Conservation (phyloP, 2,888 invertebrate species). For the Leucophenga maculata region DNA sequence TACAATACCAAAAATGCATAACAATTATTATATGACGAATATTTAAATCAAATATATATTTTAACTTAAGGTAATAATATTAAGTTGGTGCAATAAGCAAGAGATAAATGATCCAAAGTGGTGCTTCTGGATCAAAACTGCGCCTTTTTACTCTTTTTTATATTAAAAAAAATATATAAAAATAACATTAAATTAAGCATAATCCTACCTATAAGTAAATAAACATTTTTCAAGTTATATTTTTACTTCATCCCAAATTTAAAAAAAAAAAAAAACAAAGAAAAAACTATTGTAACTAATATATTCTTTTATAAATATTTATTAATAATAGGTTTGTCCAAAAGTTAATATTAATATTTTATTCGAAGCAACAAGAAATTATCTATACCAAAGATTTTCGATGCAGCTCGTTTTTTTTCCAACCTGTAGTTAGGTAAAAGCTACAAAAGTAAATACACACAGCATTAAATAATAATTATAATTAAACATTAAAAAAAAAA, state of each 20-base stretch:
- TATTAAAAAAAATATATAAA: constrained; percentile 5
- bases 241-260: not conserved
- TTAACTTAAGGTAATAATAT: constrained; percentile 15
- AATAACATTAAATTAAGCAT: constrained; percentile 2
- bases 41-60: not conserved
- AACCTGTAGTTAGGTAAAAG: constrained; percentile 8
- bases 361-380: no score
- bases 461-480: not conserved
- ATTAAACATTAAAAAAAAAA: not conserved
- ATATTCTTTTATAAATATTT: no score
- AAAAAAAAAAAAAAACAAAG: not conserved
- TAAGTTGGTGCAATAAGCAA: constrained; percentile 7
- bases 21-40: not conserved
- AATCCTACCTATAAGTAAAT: not conserved
- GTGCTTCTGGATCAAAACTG: not conserved
- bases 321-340: no score
- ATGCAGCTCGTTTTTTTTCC: not conserved
- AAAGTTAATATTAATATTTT: no score
- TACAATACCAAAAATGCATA: not conserved
- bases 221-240: constrained; percentile 6
- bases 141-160: constrained; percentile 18
- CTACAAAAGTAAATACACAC: not conserved
- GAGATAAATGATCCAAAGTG: not conserved
- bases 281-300: not conserved
- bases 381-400: no score